phyloP scores from a whole-genome alignment of 2,888 invertebrate species.

The Agapetus fuscipes region DNA sequence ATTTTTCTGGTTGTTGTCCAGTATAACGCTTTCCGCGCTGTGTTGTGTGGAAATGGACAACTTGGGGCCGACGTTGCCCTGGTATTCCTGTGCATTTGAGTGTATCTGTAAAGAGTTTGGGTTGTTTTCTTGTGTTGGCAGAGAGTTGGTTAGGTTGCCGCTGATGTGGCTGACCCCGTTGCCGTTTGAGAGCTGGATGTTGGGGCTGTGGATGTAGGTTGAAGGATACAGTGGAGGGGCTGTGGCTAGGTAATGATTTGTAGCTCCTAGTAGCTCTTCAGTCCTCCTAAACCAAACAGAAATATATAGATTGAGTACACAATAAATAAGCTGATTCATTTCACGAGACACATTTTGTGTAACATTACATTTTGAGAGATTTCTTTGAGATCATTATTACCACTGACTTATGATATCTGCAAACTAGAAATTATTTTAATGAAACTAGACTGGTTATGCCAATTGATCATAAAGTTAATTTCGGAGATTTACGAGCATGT shows the following conservation, averaged over 20 bases:
- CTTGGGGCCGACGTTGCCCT: slow-evolving; percentile 13
- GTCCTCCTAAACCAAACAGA: slow-evolving; percentile 39
- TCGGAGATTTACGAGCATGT: too few relatives aligned
- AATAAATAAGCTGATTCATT: too few relatives aligned
- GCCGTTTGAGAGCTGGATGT: slow-evolving; percentile 29
- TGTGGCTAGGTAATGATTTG: slow-evolving; percentile 42
- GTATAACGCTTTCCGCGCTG: slow-evolving; percentile 15
- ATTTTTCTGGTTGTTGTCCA: slow-evolving; percentile 6
- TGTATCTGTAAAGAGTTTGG: not conserved
- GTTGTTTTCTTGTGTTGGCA: slow-evolving; percentile 5
- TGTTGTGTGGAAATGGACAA: slow-evolving; percentile 19
- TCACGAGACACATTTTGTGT: too few relatives aligned
- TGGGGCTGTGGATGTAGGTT: slow-evolving; percentile 25
- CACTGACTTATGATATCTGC: too few relatives aligned
- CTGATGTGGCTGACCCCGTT: slow-evolving; percentile 18
- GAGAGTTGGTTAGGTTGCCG: slow-evolving; percentile 10
- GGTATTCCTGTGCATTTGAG: not conserved
- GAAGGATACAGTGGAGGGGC: slow-evolving; percentile 34
- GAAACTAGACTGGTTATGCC: too few relatives aligned
- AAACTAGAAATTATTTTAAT: too few relatives aligned
- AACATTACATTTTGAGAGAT: too few relatives aligned
- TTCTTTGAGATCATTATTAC: too few relatives aligned
- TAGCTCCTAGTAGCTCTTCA: slow-evolving; percentile 50
- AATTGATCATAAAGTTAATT: too few relatives aligned
- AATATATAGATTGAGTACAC: too few relatives aligned